Evolutionary conservation across 2,888 invertebrate species (phyloP), one percentile per base, ranked within the genome.

Genomic region (Lobophora halterata): DNA sequence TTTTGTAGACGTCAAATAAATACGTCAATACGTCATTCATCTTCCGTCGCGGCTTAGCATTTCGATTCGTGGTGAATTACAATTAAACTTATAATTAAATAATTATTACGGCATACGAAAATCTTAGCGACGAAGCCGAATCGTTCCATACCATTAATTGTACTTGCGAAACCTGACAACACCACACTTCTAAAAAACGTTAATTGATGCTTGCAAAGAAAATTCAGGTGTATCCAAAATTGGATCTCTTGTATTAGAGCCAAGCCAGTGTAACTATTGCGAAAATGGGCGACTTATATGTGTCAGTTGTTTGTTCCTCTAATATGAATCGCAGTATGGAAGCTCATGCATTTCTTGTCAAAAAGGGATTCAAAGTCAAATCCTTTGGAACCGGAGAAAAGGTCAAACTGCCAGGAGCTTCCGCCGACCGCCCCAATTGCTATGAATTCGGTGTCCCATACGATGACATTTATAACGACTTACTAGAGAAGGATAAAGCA

Each of bases 281-380:
- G 9, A 31, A 29, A 36, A 54, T 33, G 79, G 69, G 66, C 39
- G 81, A 91, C 61, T 60, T 95, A 59, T 93, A 91, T 65, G 91
- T 99, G 62, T 99, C 99, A 11, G 97, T 99, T 35, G 96, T 98
- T 56, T 99, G 99, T 87, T 99, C 99, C 4, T 98, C 98, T 67
- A 99, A 99, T 78, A 99, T 99, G 97, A 99, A 99, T 74, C 91
- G 99, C 41, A 98, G 98, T 65, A 99, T 99, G 99, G 99, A 99
- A 88, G 99, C 99, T 7, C 99, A 99, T 87, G 96, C 96, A 40
- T 97, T 98, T 79, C 87, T 99, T 28, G 95, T 97, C 36, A 99
- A 99, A 88, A 98, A 98, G 68, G 99, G 99, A 6, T 99, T 96
- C 72, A 93, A 93, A 70, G 98, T 99, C 0, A 92, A 95, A 69